Evolutionary conservation across 1,140 invertebrate species (phyloP).

Genomic region (Drosophila pseudoananassae): DNA sequence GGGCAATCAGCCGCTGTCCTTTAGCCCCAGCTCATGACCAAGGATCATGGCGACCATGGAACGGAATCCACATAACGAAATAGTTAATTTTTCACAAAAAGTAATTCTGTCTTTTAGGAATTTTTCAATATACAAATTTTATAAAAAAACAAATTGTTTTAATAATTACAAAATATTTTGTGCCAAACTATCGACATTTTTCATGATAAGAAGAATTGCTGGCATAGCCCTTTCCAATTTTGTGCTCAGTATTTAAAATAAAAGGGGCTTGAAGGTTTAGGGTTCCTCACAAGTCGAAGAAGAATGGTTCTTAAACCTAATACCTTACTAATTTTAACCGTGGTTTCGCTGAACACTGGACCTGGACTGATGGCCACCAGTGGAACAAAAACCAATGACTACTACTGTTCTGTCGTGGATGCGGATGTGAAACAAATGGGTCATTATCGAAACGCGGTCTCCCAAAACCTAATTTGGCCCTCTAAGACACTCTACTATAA

Average conservation of each 20-base stretch:
- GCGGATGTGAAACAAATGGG: neutral
- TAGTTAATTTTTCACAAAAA: no score
- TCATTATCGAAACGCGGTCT: neutral
- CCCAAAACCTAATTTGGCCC: no score
- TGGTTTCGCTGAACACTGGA: neutral
- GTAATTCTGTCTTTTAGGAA: no score
- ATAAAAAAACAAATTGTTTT: neutral
- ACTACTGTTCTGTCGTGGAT: neutral
- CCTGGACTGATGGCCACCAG: neutral
- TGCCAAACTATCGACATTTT: neutral
- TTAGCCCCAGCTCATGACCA: no score
- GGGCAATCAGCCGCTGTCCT: no score
- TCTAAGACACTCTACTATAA: no score
- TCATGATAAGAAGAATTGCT: neutral
- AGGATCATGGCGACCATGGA: no score
- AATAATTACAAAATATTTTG: neutral
- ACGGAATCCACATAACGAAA: no score
- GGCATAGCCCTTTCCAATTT: neutral
- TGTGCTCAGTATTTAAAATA: neutral
- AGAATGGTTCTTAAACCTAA: neutral
- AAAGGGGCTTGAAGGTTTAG: neutral
- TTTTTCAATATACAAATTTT: neutral
- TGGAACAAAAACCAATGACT: neutral
- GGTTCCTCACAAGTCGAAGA: neutral
- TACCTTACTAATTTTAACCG: neutral